Evolutionary conservation across 2,888 invertebrate species (phyloP).

Genomic region (Sarcophaga variegata): DNA sequence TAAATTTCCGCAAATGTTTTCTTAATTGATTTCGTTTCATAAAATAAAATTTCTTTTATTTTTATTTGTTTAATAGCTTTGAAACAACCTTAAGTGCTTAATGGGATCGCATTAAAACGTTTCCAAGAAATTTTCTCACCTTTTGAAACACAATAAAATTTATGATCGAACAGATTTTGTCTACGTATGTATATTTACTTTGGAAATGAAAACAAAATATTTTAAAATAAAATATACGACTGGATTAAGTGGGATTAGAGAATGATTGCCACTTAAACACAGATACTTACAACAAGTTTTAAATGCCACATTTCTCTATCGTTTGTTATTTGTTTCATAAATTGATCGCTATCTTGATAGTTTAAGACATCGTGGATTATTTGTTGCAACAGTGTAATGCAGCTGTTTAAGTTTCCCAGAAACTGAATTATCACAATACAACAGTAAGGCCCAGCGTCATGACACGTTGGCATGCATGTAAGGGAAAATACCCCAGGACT

Average conservation of each 20-base stretch:
- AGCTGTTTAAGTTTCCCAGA: constrained; percentile 60
- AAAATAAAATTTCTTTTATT: too few relatives aligned
- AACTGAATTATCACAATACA: constrained; percentile 6
- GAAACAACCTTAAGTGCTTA: not conserved
- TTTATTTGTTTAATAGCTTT: too few relatives aligned
- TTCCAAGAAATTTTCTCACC: constrained; percentile 9
- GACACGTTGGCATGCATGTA: not conserved
- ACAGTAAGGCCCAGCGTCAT: not conserved
- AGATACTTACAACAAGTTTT: not conserved
- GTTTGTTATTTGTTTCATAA: constrained; percentile 23
- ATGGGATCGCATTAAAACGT: not conserved
- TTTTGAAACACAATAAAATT: constrained; percentile 1
- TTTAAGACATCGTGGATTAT: not conserved
- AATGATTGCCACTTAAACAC: not conserved
- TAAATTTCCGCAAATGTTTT: too few relatives aligned
- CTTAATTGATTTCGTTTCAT: too few relatives aligned
- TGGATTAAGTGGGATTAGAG: constrained; percentile 26
- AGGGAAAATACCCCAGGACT: constrained; percentile 27
- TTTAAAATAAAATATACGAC: not conserved
- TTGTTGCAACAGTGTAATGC: constrained; percentile 42
- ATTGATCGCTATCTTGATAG: constrained; percentile 48
- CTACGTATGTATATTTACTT: not conserved
- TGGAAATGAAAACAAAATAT: not conserved
- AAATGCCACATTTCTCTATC: not conserved
- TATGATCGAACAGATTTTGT: constrained; percentile 4